phyloP scores from a whole-genome alignment of 23 tunicate species.

The Oikopleura vanhoeffeni region DNA sequence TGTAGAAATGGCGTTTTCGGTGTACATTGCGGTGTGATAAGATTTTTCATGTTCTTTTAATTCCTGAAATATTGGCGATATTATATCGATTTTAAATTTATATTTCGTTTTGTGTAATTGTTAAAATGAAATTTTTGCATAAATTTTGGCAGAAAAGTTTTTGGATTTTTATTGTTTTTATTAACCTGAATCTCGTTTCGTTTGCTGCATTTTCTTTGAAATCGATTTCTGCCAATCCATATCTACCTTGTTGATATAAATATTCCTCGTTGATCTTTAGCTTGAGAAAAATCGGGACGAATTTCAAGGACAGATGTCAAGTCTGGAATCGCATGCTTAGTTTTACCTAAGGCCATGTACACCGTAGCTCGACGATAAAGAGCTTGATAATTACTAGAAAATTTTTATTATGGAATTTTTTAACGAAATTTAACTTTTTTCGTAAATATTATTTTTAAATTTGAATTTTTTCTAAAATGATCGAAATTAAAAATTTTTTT shows the following conservation, averaged over 20 bases:
- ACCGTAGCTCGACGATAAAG: constrained; percentile 87
- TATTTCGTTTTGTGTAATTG: too few species aligned
- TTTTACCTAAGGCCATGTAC: constrained; percentile 71
- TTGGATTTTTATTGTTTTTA: too few species aligned
- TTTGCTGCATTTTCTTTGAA: constrained; percentile 13
- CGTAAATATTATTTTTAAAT: too few species aligned
- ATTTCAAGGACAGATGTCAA: constrained; percentile 12
- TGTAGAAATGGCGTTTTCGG: not conserved
- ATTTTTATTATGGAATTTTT: too few species aligned
- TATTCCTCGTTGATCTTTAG: constrained; percentile 43
- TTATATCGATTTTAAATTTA: too few species aligned
- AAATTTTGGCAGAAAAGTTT: too few species aligned
- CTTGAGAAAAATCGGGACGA: not conserved
- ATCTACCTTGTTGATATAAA: constrained; percentile 69
- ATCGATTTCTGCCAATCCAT: constrained; percentile 65
- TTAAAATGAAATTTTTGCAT: too few species aligned
- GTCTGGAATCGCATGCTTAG: constrained; percentile 67
- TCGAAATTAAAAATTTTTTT: too few species aligned
- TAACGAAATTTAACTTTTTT: too few species aligned
- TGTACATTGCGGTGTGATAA: constrained; percentile 10
- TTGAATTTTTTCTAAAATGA: too few species aligned
- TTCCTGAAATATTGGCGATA: not conserved
- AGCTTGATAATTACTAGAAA: constrained; percentile 51
- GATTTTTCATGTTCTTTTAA: not conserved
- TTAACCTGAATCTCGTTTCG: constrained; percentile 4